A percentile compares a stretch with the other conserved stretches of the same genome.
phyloP scores from a whole-genome alignment of 2,797 vertebrate genomes.

The Sebastes paucispinis region DNA sequence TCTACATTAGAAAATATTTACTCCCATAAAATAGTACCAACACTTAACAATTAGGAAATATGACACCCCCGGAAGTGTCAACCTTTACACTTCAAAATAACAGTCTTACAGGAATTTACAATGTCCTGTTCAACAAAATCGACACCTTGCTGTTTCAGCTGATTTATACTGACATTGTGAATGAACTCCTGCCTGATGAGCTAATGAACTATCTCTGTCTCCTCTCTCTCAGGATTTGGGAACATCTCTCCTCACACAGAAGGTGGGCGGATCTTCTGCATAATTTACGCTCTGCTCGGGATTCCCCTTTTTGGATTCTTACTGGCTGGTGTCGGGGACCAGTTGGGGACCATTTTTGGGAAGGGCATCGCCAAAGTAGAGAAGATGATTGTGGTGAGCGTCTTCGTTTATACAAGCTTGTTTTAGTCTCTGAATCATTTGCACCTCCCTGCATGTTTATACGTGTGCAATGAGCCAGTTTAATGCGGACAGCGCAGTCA shows the following conservation, averaged over 20 bases:
- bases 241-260: constrained; percentile 97
- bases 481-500: not conserved
- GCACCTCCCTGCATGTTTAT: not conserved
- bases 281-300: constrained; percentile 96
- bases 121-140: not conserved
- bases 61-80: not conserved
- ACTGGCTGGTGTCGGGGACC: constrained; percentile 96
- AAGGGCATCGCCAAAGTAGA: constrained; percentile 97
- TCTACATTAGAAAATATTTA: not conserved
- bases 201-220: not conserved
- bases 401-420: not conserved
- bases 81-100: not conserved
- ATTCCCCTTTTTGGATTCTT: constrained; percentile 98
- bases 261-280: constrained; percentile 97
- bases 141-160: not conserved
- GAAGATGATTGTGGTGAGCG: constrained; percentile 94
- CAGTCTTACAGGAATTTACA: too few species aligned
- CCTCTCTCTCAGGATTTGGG: constrained; percentile 88
- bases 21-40: not conserved
- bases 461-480: not conserved
- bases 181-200: not conserved
- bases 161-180: not conserved
- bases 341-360: constrained; percentile 97
- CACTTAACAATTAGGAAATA: not conserved
- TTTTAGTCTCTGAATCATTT: not conserved